Evolutionary conservation across 2,113 vertebrate species (phyloP).

Genomic region (Syngnathus scovelli): DNA sequence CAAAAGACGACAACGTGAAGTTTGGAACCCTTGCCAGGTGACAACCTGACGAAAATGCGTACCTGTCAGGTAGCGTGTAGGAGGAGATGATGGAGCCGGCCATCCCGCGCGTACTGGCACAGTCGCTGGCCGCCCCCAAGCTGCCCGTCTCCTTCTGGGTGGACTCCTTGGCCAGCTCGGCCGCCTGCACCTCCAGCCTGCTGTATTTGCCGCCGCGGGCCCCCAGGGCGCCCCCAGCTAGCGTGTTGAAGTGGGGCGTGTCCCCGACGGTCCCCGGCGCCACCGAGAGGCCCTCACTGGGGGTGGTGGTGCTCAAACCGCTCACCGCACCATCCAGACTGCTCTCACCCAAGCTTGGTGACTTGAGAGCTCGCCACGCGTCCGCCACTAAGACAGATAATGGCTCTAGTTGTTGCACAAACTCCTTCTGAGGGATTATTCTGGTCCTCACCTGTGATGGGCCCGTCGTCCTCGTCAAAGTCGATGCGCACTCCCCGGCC

Average conservation of each 20-base stretch:
- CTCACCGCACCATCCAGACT: slow-evolving; percentile 92
- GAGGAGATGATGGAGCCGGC: slow-evolving; percentile 98
- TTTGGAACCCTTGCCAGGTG: neutral
- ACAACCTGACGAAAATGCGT: slow-evolving; percentile 16
- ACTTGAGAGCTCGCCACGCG: slow-evolving; percentile 95
- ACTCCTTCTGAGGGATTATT: too few relatives aligned
- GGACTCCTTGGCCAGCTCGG: slow-evolving; percentile 86
- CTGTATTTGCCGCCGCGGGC: slow-evolving; percentile 86
- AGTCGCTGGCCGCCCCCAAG: slow-evolving; percentile 90
- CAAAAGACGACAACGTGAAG: neutral
- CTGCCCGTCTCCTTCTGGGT: slow-evolving; percentile 89
- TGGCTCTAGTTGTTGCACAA: too few relatives aligned
- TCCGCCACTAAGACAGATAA: slow-evolving; percentile 79
- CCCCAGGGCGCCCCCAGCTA: slow-evolving; percentile 85
- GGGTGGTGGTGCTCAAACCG: slow-evolving; percentile 84
- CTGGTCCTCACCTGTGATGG: slow-evolving; percentile 84
- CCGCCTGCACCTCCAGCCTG: slow-evolving; percentile 91
- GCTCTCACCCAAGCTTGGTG: slow-evolving; percentile 93
- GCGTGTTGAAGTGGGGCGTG: slow-evolving; percentile 87
- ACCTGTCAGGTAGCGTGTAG: slow-evolving; percentile 97
- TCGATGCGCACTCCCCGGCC: slow-evolving; percentile 94
- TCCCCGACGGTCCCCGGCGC: slow-evolving; percentile 85
- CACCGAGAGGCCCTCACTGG: slow-evolving; percentile 87
- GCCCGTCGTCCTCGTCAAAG: slow-evolving; percentile 95
- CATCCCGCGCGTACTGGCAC: slow-evolving; percentile 95